Evolutionary conservation across 2,888 invertebrate genomes (phyloP).

Genomic region (Lasioglossum pauxillum): DNA sequence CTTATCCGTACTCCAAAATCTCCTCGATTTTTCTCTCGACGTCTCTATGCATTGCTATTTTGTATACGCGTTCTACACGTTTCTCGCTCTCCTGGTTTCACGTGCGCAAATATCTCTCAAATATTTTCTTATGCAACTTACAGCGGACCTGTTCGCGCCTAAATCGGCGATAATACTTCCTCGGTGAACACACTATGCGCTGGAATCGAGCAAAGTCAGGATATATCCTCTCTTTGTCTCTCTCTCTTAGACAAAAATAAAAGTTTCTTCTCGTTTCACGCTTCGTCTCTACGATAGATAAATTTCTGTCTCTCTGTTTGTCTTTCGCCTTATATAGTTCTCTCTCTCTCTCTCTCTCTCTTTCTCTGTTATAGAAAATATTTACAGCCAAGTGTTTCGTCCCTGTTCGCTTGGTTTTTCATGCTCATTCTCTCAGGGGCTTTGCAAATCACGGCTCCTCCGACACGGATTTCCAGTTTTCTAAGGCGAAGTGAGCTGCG

Average conservation of each 20-base stretch:
- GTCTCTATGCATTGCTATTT: slow-evolving; percentile 60
- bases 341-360: slow-evolving; percentile 42
- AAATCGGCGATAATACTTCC: slow-evolving; percentile 31
- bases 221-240: slow-evolving; percentile 15
- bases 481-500: background rate
- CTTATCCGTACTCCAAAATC: background rate
- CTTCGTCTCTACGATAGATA: slow-evolving; percentile 52
- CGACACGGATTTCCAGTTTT: background rate
- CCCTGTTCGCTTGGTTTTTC: slow-evolving; percentile 16
- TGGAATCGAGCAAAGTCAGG: slow-evolving; percentile 43
- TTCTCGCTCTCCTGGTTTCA: background rate
- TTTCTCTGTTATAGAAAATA: slow-evolving; percentile 51
- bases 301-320: slow-evolving; percentile 28
- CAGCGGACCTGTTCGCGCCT: slow-evolving; percentile 2
- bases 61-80: slow-evolving; percentile 30
- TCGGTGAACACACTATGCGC: slow-evolving; percentile 45
- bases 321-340: slow-evolving; percentile 12
- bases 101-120: background rate
- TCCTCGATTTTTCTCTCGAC: background rate
- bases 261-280: slow-evolving; percentile 46
- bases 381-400: slow-evolving; percentile 51
- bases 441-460: slow-evolving; percentile 8
- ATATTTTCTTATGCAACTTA: background rate
- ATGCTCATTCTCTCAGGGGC: slow-evolving; percentile 30
- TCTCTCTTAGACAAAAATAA: slow-evolving; percentile 46